Percentiles rank a stretch among this genome's conserved stretches.
Conservation (phyloP, 2,888 invertebrate genomes). For the Crocallis elinguaria region DNA sequence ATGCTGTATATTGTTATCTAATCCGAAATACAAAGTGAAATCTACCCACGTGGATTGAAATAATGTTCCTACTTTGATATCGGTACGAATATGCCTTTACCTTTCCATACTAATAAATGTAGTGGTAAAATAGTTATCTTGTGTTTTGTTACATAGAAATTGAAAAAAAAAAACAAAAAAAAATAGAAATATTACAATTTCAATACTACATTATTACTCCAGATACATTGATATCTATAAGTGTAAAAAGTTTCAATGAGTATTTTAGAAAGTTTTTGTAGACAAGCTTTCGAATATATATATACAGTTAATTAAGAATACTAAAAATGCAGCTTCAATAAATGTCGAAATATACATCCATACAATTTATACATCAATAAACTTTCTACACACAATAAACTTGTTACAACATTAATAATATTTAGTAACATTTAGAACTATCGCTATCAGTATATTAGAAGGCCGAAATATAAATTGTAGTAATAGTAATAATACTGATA, state of each 20-base stretch:
- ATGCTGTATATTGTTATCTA: no score
- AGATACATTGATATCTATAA: no score
- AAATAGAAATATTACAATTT: no score
- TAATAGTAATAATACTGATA: constrained; percentile 30
- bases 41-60: neutral
- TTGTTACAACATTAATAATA: constrained; percentile 12
- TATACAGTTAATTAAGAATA: neutral
- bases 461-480: constrained; percentile 11
- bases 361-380: neutral
- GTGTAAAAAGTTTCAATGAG: no score
- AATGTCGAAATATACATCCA: neutral
- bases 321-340: neutral
- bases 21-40: neutral
- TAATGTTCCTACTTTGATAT: neutral
- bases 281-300: no score
- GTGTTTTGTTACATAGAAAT: no score
- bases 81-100: no score
- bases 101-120: no score
- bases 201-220: no score
- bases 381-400: constrained; percentile 11
- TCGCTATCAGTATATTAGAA: constrained; percentile 11
- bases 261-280: no score
- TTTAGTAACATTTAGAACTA: constrained; percentile 24
- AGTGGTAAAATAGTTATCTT: no score
- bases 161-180: no score